Percentiles rank a stretch among this genome's conserved stretches.
Evolutionary conservation across 2,888 invertebrate species (phyloP).

Genomic region (Melieria omissa): DNA sequence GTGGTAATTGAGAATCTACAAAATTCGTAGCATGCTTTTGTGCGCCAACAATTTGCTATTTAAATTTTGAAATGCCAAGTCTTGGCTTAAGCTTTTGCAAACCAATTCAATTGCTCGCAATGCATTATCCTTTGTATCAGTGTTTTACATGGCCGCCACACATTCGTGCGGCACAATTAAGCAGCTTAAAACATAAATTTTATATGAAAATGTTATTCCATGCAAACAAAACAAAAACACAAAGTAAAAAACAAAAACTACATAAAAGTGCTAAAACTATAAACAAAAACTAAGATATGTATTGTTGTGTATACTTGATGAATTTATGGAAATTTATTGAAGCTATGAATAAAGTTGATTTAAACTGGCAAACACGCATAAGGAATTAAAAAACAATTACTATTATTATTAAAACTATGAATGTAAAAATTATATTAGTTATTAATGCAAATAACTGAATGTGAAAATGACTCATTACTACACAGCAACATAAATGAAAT

Average conservation of each 20-base stretch:
- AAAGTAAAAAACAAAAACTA: too few relatives aligned
- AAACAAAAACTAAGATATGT: neutral
- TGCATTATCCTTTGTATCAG: too few relatives aligned
- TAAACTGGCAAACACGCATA: neutral
- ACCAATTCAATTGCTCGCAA: too few relatives aligned
- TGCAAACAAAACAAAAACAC: neutral
- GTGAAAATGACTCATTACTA: conserved; percentile 32
- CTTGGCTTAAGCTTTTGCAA: too few relatives aligned
- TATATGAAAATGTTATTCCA: conserved; percentile 18
- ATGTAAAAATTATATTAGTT: conserved; percentile 29
- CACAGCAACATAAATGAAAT: conserved; percentile 1
- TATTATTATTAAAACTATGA: conserved; percentile 2
- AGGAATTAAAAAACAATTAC: neutral
- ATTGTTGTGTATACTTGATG: conserved; percentile 22
- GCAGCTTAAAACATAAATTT: conserved; percentile 11
- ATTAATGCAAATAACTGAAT: conserved; percentile 9
- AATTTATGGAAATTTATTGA: conserved; percentile 3
- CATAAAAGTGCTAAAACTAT: conserved; percentile 15
- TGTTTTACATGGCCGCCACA: too few relatives aligned
- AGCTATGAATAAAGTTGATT: neutral
- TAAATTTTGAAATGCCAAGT: too few relatives aligned
- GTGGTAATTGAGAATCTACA: neutral
- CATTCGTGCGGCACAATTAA: neutral
- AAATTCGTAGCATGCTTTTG: neutral
- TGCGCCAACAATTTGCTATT: neutral